phyloP scores from a whole-genome alignment of 2,113 vertebrate species.

The Macheiramphus alcinus region DNA sequence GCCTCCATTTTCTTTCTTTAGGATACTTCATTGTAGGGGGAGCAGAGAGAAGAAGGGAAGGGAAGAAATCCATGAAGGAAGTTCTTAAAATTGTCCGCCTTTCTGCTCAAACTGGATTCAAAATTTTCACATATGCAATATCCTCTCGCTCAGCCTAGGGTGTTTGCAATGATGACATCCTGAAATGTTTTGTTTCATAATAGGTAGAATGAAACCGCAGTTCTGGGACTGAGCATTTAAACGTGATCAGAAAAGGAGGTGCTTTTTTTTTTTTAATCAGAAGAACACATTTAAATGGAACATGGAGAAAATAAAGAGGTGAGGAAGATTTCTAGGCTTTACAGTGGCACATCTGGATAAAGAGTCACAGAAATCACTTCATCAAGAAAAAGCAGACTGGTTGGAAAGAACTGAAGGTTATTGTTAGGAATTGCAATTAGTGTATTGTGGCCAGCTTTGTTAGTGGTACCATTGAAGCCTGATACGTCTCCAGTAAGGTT shows the following conservation, averaged over 20 bases:
- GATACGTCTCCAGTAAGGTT: not conserved
- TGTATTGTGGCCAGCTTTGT: not conserved
- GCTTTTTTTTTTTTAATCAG: not conserved
- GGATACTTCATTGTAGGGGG: not conserved
- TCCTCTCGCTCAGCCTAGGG: not conserved
- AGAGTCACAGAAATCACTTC: constrained; percentile 41
- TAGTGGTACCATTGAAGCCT: not conserved
- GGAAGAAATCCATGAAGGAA: not conserved
- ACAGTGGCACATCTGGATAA: constrained; percentile 15
- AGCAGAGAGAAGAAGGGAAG: not conserved
- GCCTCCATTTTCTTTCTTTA: not conserved
- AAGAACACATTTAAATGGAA: not conserved
- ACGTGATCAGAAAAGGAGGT: not conserved
- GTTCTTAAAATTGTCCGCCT: not conserved
- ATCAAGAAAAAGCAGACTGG: constrained; percentile 1
- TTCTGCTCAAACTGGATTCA: not conserved
- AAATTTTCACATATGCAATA: not conserved
- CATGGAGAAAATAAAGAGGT: not conserved
- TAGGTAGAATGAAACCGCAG: not conserved
- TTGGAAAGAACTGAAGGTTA: not conserved
- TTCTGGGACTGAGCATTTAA: not conserved
- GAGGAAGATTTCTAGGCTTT: not conserved
- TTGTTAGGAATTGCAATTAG: constrained; percentile 4
- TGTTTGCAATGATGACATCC: not conserved
- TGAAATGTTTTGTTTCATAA: not conserved